Evolutionary conservation across 2,113 vertebrate genomes (phyloP).

Genomic region (Syrmaticus mikado): DNA sequence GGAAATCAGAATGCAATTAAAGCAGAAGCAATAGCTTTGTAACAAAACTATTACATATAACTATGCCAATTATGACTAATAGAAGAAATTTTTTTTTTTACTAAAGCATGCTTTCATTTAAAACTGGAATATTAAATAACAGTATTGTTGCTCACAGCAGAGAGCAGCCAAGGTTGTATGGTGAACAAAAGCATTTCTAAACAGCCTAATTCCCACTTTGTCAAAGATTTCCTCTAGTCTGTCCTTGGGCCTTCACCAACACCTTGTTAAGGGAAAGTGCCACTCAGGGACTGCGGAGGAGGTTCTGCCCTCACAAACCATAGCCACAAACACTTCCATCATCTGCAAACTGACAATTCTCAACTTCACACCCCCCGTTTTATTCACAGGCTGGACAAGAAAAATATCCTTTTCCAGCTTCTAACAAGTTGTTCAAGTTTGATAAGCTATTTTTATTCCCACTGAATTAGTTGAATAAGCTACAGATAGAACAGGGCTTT

Average conservation of each 20-base stretch:
- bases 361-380: conserved; percentile 41
- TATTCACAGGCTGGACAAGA: conserved; percentile 23
- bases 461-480: neutral
- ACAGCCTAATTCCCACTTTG: neutral
- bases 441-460: conserved; percentile 48
- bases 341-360: conserved; percentile 51
- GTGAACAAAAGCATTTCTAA: neutral
- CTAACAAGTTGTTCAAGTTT: conserved; percentile 41
- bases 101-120: neutral
- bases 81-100: neutral
- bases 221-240: neutral
- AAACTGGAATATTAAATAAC: neutral
- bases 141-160: neutral
- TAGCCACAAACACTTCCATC: conserved; percentile 38
- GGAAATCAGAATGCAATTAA: neutral
- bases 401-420: conserved; percentile 59
- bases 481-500: conserved; percentile 50
- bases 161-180: neutral
- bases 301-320: conserved; percentile 11
- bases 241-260: conserved; percentile 9
- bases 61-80: neutral
- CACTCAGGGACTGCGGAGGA: neutral
- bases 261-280: neutral
- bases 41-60: neutral
- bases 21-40: neutral